Evolutionary conservation across 1,140 invertebrate species (phyloP), one percentile per base, ranked within the genome.

Genomic region (Bombus polaris): DNA sequence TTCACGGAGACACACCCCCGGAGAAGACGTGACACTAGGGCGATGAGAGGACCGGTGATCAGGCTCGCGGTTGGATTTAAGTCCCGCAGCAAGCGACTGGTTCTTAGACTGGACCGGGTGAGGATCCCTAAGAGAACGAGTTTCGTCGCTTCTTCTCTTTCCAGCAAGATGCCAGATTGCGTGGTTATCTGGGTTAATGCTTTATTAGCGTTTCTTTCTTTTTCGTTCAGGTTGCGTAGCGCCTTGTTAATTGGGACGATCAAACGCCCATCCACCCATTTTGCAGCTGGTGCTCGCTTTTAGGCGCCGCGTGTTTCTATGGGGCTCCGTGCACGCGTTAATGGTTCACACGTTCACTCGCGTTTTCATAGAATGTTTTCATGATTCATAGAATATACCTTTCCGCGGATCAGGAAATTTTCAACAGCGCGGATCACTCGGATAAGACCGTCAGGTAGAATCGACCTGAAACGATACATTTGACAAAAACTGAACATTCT

Each of bases 1-100:
- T 83, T 57, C n/a, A 70, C 35, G 74, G 74, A 78, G 81, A 83
- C 81, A 78, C 81, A 78, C 81, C 81, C 81, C 62, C 74, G 44
- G n/a, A 42, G 81, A 28, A 68, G 81, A 83, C 74, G 81, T 83
- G 74, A 77, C 74, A 70, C 59, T 25, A 9, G 72, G 81, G 81
- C 74, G 74, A 83, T 83, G 81, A 83, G 25, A 83, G 74, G 81
- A 77, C 35, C 35, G 73, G 65, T 83, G 57, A 68, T 76, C 66
- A 39, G 81, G 32, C 53, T n/a, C 59, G 62, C 73, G 42, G 71
- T 62, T 74, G 70, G 73, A 77, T 77, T 68, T 39, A 35, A 83
- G 74, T 77, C 74, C 81, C 81, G 73, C 59, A 76, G 72, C 25
- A 66, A 83, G 62, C 62, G 74, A 42, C 57, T 57, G 44, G 15